Evolutionary conservation across 2,797 vertebrate species (phyloP).

Genomic region (Micromesistius poutassou): DNA sequence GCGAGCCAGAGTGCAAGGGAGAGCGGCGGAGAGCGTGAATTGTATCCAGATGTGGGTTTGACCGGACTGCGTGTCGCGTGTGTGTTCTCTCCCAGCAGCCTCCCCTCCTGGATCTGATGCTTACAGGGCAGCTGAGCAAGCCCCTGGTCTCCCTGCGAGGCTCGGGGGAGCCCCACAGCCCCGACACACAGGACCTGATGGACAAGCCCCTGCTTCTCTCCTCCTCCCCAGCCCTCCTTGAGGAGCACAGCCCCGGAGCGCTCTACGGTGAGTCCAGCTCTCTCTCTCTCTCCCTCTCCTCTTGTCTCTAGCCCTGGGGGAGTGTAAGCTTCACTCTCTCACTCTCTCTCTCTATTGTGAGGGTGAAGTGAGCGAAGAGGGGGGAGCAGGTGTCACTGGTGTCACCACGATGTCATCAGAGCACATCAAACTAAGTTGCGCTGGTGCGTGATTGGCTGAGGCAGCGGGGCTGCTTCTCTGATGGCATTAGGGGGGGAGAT

Average conservation of each 20-base stretch:
- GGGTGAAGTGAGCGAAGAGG: background rate
- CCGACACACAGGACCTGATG: conserved; percentile 90
- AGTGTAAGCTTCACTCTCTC: background rate
- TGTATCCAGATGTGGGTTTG: conserved; percentile 48
- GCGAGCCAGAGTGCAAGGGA: conserved; percentile 54
- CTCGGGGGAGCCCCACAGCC: conserved; percentile 91
- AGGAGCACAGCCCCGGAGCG: conserved; percentile 93
- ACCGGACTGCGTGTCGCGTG: conserved; percentile 62
- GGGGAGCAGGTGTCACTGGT: background rate
- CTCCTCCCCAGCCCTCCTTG: conserved; percentile 86
- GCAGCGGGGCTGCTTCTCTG: background rate
- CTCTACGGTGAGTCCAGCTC: conserved; percentile 84
- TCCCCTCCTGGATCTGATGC: conserved; percentile 92
- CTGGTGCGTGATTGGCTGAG: too few species aligned
- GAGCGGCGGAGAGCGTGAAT: conserved; percentile 61
- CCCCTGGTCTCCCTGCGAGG: conserved; percentile 94
- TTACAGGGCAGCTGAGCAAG: conserved; percentile 99
- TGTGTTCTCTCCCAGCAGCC: conserved; percentile 59
- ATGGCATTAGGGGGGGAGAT: background rate
- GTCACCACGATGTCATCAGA: background rate
- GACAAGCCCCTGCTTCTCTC: conserved; percentile 89
- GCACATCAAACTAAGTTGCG: background rate
- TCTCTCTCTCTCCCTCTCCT: background rate
- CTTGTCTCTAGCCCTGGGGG: background rate
- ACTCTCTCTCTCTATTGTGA: background rate